A percentile compares a stretch with the other conserved stretches of the same genome.
Conservation (phyloP, 2,797 vertebrate species). For the Eidolon dupreanum region DNA sequence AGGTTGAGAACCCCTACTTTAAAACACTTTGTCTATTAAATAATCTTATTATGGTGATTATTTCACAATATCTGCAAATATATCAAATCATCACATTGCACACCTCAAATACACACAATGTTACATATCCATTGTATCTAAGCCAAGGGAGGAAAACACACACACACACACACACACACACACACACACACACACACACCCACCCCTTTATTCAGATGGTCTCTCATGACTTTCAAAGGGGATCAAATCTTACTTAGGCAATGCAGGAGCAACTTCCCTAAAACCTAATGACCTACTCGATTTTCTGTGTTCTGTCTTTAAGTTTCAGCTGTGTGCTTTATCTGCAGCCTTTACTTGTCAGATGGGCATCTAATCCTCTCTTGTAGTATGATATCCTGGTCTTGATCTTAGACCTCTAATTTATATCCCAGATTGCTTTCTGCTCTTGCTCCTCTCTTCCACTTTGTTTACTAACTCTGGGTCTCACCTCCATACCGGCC, state of each 20-base stretch:
- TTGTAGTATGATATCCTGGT: neutral
- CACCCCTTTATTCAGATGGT: neutral
- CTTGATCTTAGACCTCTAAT: neutral
- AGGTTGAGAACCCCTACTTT: neutral
- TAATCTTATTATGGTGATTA: neutral
- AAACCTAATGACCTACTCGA: conserved; percentile 1
- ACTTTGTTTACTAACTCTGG: neutral
- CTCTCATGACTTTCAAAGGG: neutral
- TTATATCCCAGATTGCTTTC: neutral
- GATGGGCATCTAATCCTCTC: neutral
- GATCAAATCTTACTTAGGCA: neutral
- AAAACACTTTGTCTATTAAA: neutral
- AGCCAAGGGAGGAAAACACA: neutral
- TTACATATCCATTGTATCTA: neutral
- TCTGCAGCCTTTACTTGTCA: neutral
- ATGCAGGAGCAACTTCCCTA: neutral
- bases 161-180: too few relatives aligned
- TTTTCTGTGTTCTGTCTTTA: neutral
- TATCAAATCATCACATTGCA: neutral
- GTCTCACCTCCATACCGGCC: neutral
- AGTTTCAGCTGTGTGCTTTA: neutral
- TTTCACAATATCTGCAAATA: neutral
- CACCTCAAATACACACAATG: neutral
- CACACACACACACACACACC: too few relatives aligned
- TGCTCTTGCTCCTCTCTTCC: neutral